Evolutionary conservation across 2,113 vertebrate genomes (phyloP), one percentile per base, ranked within the genome.

Genomic region (Natator depressus): DNA sequence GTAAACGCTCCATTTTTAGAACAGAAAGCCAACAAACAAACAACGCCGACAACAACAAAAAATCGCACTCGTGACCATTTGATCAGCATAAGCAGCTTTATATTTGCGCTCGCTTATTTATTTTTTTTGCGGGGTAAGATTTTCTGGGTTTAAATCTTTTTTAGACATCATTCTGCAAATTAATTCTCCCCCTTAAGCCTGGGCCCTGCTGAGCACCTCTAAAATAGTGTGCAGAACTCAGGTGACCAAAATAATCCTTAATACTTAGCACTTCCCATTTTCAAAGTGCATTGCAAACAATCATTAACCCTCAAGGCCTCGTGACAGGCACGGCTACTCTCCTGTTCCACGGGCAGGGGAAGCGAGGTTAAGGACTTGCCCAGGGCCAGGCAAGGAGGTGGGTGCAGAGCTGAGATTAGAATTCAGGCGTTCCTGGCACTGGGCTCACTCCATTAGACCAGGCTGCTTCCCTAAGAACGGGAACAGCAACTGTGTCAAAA

Each of bases 1-100:
- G 98, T 98, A 98, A 98, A 97, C 93, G 96, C 97, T 97, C 97
- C 79, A 95, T 97, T 97, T 94, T 95, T 91, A 97, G 96, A 98
- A 98, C 57, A n/a, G 91, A 98, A 97, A 86, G 92, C 85, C 92
- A 89, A 95, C 93, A 80, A 96, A 94, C 96, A 82, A 95, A 89
- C 69, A 12, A 85, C 91, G 87, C 93, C 84, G 1, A 53, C 17
- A 0, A 94, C 91, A 0, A 93, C 84, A 93, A 94, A 84, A 94
- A 95, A 95, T 80, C 94, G 91, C 89, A 88, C 92, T 93, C 2
- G 2, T 88, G 93, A 96, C 95, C 90, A 57, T n/a, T 91, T 87
- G 85, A 89, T 92, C 25, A 89, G 95, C 89, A 83, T 95, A 95
- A 89, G 92, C 89, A 91, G 81, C 93, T 94, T 95, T 92, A 53